Conservation (phyloP, 2,113 vertebrate genomes). For the Suricata suricatta region DNA sequence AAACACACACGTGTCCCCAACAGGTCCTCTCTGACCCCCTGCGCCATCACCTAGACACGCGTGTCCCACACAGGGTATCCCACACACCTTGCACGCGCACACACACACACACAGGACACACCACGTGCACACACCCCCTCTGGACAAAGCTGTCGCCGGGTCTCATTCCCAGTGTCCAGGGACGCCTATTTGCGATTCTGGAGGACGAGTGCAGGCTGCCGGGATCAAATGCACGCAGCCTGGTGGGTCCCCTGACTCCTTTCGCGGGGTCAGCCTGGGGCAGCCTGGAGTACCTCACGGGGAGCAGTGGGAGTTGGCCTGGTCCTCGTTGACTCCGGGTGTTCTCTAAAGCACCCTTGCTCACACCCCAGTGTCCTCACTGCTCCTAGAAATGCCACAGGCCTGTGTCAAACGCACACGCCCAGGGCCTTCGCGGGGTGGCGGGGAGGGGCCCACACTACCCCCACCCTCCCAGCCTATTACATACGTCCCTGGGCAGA, state of each 20-base stretch:
- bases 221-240: background rate
- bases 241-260: background rate
- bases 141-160: background rate
- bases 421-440: background rate
- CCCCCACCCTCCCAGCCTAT: background rate
- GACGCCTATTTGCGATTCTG: background rate
- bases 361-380: background rate
- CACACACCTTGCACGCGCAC: background rate
- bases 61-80: background rate
- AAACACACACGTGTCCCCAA: background rate
- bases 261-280: background rate
- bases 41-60: background rate
- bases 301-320: background rate
- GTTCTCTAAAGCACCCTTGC: background rate
- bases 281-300: too few species aligned
- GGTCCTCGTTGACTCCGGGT: background rate
- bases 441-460: too few species aligned
- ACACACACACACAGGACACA: background rate
- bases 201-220: background rate
- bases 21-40: background rate
- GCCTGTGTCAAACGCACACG: background rate
- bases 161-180: background rate
- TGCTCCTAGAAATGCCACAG: background rate
- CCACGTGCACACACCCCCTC: fast-evolving
- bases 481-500: background rate